Evolutionary conservation across 2,113 vertebrate genomes (phyloP), one percentile per base, ranked within the genome.

Genomic region (Gavia stellata): DNA sequence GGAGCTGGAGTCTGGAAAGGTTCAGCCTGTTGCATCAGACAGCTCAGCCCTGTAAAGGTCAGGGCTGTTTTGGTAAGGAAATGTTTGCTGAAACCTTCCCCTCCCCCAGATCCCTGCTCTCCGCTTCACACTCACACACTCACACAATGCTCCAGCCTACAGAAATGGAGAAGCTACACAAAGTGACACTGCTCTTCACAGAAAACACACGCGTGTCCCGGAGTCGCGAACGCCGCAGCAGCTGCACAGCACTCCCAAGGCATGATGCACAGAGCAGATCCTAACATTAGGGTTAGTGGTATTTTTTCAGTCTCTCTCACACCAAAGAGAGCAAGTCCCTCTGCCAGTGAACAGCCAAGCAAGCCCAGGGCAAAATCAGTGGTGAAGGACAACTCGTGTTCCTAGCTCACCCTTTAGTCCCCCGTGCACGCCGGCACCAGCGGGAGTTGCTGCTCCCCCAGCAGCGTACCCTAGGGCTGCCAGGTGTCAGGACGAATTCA

Each of bases 21-120:
- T 94, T 96, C 94, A 84, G 92, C 82, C 88, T 93, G 92, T 84
- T 93, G 84, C 92, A 92, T 92, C 90, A 97, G 96, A 86, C 85
- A 93, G 93, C 79, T 83, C 79, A 83, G 74, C 87, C 71, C 88
- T 7, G 24, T 92, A 96, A 96, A 96, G 94, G 93, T 94, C 94
- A 97, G 88, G 34, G 36, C 84, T 94, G 85, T 77, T 95, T 77
- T 68, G 71, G 93, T 62, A 84, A 82, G 90, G 92, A 85, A 66
- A 68, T 29, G 58, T 88, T 88, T 86, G 82, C 95, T 86, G 92
- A 68, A 82, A 23, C 66, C 66, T 81, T 83, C 92, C 53, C 84
- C 66, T 91, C 62, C 62, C 81, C 45, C 74, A 66, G 72, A 61
- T 72, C 28, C 68, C 55, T 12, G 58, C 70, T 62, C 45, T 53